Evolutionary conservation across 2,888 invertebrate genomes (phyloP), one percentile per base, ranked within the genome.

Genomic region (Caenorhabditis sp.): DNA sequence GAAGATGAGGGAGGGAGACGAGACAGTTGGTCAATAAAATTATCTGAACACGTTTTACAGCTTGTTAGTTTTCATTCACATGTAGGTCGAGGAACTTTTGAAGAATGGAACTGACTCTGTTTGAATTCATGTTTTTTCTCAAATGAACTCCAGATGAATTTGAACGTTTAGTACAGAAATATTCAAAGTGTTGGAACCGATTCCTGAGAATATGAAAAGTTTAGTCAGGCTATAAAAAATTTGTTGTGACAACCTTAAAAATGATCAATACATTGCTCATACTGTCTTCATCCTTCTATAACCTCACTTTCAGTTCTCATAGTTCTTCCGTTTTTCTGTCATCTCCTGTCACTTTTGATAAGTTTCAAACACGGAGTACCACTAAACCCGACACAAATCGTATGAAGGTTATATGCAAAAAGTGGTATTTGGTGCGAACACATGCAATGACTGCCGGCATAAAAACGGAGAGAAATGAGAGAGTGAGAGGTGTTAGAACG

Each of bases 371-470:
- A 69, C 38, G 1, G 41, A 63, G 44, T 82, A 66, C 70, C 66
- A 73, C 59, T 69, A 61, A 69, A 77, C 69, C 28, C 59, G 58
- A 58, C 66, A 66, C 68, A 77, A 61, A 76, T 70, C 61, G 68
- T 61, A 77, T 63, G 77, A 70, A 79, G 70, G 79, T 79, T 79
- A 64, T 64, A 64, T 77, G 77, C 61, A 69, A 77, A 77, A 76
- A 77, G 69, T 63, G 68, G 63, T 56, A 63, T 63, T 64, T 56
- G 63, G 70, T 54, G 58, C 31, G 54, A 68, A 68, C 68, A 44
- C 41, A 38, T 54, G 41, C 44, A 28, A 63, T 26, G 63, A 44
- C 44, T 26, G 38, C 26, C 28, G 59, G 63, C 51, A 49, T 38
- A 54, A 70, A 70, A 56, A 61, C 47, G 19, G 38, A 51, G 24